Percentiles rank a stretch among this genome's conserved stretches.
Evolutionary conservation across 1,140 invertebrate species (phyloP).

Genomic region (Lasioglossum albipes): DNA sequence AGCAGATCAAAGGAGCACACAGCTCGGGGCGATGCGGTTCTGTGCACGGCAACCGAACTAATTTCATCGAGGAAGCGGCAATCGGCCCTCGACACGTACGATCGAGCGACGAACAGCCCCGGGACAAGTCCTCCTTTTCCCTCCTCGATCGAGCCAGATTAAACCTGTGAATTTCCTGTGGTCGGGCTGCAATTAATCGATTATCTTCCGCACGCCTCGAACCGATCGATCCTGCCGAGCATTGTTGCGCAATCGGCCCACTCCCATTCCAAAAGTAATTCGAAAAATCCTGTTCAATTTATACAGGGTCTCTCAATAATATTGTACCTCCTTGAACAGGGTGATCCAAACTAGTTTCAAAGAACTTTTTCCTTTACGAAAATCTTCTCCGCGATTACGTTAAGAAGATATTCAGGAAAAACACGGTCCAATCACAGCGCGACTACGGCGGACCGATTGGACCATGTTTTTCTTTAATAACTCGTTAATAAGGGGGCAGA

Average conservation of each 20-base stretch:
- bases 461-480: too few relatives aligned
- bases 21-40: conserved; percentile 46
- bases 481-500: too few relatives aligned
- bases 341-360: too few relatives aligned
- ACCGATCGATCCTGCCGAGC: conserved; percentile 34
- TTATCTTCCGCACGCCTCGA: conserved; percentile 14
- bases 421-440: too few relatives aligned
- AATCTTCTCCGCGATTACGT: too few relatives aligned
- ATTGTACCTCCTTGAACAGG: too few relatives aligned
- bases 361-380: too few relatives aligned
- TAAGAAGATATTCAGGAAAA: too few relatives aligned
- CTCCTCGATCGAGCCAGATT: conserved; percentile 23
- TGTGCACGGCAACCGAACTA: conserved; percentile 53
- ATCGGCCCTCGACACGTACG: conserved; percentile 39
- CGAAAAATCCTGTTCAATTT: neutral
- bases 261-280: neutral
- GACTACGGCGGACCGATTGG: too few relatives aligned
- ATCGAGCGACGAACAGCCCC: conserved; percentile 14
- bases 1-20: conserved; percentile 57
- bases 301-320: too few relatives aligned
- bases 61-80: conserved; percentile 47
- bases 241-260: conserved; percentile 26
- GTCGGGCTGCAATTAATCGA: conserved; percentile 50
- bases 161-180: conserved; percentile 39
- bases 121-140: conserved; percentile 15